A percentile compares a stretch with the other conserved stretches of the same genome.
Evolutionary conservation across 1,140 invertebrate genomes (phyloP).

Genomic region (Hydropsyche tenuis): DNA sequence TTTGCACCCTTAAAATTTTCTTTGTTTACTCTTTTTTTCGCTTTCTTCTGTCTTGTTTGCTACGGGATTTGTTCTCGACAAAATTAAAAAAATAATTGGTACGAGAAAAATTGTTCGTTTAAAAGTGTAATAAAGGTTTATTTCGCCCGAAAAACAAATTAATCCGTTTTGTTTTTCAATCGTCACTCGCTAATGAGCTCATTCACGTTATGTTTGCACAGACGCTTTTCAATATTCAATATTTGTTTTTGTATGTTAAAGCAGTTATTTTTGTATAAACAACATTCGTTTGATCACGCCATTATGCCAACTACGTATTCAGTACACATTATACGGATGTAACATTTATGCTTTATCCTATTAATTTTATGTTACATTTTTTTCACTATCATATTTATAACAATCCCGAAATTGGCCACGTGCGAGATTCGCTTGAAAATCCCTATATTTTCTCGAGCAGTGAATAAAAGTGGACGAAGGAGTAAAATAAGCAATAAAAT

Average conservation of each 20-base stretch:
- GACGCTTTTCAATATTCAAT: not conserved
- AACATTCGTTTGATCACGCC: not conserved
- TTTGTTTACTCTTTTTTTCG: conserved; percentile 3
- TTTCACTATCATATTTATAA: not conserved
- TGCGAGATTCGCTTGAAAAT: not conserved
- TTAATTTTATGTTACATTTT: not conserved
- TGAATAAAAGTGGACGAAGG: not conserved
- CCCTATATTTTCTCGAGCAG: not conserved
- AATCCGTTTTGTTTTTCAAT: conserved; percentile 13
- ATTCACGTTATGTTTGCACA: not conserved
- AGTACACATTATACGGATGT: no score
- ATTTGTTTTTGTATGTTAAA: not conserved
- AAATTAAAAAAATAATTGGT: conserved; percentile 17
- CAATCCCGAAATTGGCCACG: not conserved
- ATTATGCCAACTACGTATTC: no score
- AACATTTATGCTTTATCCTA: no score
- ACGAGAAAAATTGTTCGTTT: conserved; percentile 1
- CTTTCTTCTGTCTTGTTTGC: conserved; percentile 3
- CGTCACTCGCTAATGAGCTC: conserved; percentile 10
- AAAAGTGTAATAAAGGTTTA: conserved; percentile 14
- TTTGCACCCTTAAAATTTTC: conserved; percentile 17
- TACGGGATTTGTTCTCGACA: not conserved
- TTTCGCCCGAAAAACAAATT: conserved; percentile 9
- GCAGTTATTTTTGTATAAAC: not conserved
- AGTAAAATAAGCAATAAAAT: conserved; percentile 32